Conservation (phyloP, 2,113 vertebrate genomes). For the Podarcis raffonei region DNA sequence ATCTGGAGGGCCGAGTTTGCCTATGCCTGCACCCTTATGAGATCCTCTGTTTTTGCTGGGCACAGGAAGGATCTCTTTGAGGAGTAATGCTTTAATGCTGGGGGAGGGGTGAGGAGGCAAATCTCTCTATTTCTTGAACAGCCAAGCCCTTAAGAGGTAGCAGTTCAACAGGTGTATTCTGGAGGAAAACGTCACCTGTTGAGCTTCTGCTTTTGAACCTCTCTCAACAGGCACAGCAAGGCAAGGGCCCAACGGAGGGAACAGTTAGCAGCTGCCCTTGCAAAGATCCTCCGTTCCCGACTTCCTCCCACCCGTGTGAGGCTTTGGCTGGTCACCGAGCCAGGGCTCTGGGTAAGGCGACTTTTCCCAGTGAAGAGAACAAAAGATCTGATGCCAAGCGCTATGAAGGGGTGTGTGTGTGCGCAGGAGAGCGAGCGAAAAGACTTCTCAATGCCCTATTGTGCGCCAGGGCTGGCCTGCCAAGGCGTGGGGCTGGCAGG, state of each 20-base stretch:
- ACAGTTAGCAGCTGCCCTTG: neutral
- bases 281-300: neutral
- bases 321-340: conserved; percentile 12
- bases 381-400: conserved; percentile 17
- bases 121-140: neutral
- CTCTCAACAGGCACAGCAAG: neutral
- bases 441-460: conserved; percentile 19
- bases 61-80: neutral
- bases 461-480: neutral
- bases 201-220: neutral
- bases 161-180: neutral
- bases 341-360: conserved; percentile 20
- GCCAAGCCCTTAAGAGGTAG: neutral
- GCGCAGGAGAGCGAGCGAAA: neutral
- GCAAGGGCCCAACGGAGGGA: neutral
- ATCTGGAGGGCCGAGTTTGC: no score
- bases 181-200: neutral
- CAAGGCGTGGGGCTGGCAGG: conserved; percentile 4
- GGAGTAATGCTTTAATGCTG: neutral
- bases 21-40: neutral
- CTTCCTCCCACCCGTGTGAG: conserved; percentile 27
- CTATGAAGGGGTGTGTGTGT: neutral
- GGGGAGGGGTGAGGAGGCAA: no score
- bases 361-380: conserved; percentile 35
- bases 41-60: neutral